These are phyloP conservation scores for Xylota segnis DNA, from an alignment of 2,888 invertebrate species.

Conservation along the genomic window DNA sequence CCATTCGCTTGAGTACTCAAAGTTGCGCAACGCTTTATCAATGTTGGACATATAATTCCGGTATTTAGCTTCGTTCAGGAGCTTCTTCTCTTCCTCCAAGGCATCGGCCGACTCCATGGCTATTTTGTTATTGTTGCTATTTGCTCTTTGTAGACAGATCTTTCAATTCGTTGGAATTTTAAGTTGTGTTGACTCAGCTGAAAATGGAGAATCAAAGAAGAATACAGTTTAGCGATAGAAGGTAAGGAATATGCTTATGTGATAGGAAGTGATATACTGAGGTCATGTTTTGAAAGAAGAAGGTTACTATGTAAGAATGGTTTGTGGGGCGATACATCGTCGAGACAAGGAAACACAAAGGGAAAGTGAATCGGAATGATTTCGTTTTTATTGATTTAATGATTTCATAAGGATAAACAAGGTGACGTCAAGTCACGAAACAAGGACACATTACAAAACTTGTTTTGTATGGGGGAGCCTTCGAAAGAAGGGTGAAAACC, in stretches of 20 bases:
- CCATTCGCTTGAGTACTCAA: constrained; percentile 98
- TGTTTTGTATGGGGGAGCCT: no score
- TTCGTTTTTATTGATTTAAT: no score
- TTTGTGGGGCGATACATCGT: neutral
- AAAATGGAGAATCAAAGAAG: constrained; percentile 29
- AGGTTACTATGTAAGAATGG: neutral
- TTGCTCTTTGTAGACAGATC: constrained; percentile 33
- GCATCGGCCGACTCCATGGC: constrained; percentile 84
- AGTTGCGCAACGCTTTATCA: constrained; percentile 94
- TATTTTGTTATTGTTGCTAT: constrained; percentile 39
- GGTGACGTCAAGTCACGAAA: no score
- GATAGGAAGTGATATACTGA: neutral
- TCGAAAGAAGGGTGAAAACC: no score
- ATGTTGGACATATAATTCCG: constrained; percentile 92
- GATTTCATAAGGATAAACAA: no score
- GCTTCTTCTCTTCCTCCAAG: constrained; percentile 89
- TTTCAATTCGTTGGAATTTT: constrained; percentile 59
- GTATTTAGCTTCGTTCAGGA: constrained; percentile 93
- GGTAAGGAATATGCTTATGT: neutral
- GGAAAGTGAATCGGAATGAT: neutral
- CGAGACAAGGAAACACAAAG: neutral
- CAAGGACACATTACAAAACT: no score
- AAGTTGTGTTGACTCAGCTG: constrained; percentile 59
- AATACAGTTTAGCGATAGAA: constrained; percentile 21
- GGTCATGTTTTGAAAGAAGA: neutral